Conservation (phyloP, 2,888 invertebrate genomes). For the Drosophila mayaguana region DNA sequence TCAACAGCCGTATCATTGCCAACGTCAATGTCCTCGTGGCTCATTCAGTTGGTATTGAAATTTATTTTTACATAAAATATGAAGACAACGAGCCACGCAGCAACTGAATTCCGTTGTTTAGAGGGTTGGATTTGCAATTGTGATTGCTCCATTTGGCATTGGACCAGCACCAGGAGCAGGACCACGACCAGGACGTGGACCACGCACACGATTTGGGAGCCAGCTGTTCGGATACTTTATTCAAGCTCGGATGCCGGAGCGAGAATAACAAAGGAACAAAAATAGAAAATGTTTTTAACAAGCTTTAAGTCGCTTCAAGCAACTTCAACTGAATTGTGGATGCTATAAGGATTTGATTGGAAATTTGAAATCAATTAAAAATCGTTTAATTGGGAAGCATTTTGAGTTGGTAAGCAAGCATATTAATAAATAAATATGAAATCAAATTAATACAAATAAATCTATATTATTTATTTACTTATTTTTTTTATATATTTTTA, state of each 20-base stretch:
- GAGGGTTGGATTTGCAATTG: conserved; percentile 13
- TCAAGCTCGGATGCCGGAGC: background rate
- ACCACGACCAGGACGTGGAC: background rate
- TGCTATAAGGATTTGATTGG: no score
- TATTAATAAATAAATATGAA: no score
- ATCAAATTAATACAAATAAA: no score
- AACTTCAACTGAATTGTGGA: no score
- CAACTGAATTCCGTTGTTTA: conserved; percentile 32
- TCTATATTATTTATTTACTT: no score
- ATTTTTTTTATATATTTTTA: no score
- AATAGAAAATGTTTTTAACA: background rate
- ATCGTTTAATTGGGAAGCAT: no score
- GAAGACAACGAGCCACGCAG: conserved; percentile 21
- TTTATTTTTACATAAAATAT: conserved; percentile 55
- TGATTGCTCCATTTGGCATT: conserved; percentile 46
- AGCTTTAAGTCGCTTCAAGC: background rate
- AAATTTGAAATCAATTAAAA: no score
- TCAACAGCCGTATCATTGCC: conserved; percentile 62
- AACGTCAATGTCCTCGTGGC: conserved; percentile 54
- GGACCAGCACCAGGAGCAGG: background rate
- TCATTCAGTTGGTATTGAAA: conserved; percentile 52
- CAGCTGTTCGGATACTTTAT: conserved; percentile 47
- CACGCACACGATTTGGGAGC: conserved; percentile 14
- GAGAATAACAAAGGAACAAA: background rate
- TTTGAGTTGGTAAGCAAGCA: no score